Percentiles rank a stretch among this genome's conserved stretches.
Evolutionary conservation across 2,888 invertebrate genomes (phyloP).

Genomic region (Plebejus melissa): DNA sequence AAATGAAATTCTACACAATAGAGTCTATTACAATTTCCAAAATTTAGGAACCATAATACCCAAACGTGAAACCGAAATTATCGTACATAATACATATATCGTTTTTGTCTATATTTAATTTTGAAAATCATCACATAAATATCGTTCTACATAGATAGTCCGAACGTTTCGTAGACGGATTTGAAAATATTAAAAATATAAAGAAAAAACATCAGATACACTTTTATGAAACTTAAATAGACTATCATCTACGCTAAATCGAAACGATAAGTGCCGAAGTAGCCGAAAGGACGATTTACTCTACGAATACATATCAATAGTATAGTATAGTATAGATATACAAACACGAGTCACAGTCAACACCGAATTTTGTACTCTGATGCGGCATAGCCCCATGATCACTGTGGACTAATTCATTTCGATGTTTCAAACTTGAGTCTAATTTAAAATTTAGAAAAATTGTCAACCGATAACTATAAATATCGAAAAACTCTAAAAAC

Average conservation of each 20-base stretch:
- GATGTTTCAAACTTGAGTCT: slow-evolving; percentile 75
- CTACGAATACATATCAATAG: slow-evolving; percentile 61
- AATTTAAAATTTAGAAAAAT: slow-evolving; percentile 72
- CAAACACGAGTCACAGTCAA: slow-evolving; percentile 72
- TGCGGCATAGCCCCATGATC: slow-evolving; percentile 70
- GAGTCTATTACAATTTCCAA: slow-evolving; percentile 79
- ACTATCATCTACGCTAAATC: slow-evolving; percentile 67
- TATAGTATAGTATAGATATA: slow-evolving; percentile 48
- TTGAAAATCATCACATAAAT: slow-evolving; percentile 74
- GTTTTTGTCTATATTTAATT: slow-evolving; percentile 68
- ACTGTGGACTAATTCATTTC: slow-evolving; percentile 76
- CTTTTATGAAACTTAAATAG: slow-evolving; percentile 64
- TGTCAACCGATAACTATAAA: slow-evolving; percentile 67
- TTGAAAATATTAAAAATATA: slow-evolving; percentile 68
- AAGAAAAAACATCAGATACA: slow-evolving; percentile 63
- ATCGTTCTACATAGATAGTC: slow-evolving; percentile 65
- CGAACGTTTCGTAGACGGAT: slow-evolving; percentile 76
- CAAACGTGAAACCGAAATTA: slow-evolving; percentile 75
- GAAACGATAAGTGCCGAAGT: slow-evolving; percentile 61
- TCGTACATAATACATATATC: slow-evolving; percentile 70
- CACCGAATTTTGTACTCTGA: slow-evolving; percentile 79
- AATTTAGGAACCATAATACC: slow-evolving; percentile 80
- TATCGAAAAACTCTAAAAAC: slow-evolving; percentile 52
- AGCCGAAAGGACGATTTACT: slow-evolving; percentile 64
- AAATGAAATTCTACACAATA: slow-evolving; percentile 76